Evolutionary conservation across 1,140 invertebrate species (phyloP).

Genomic region (Laupala kohalensis): DNA sequence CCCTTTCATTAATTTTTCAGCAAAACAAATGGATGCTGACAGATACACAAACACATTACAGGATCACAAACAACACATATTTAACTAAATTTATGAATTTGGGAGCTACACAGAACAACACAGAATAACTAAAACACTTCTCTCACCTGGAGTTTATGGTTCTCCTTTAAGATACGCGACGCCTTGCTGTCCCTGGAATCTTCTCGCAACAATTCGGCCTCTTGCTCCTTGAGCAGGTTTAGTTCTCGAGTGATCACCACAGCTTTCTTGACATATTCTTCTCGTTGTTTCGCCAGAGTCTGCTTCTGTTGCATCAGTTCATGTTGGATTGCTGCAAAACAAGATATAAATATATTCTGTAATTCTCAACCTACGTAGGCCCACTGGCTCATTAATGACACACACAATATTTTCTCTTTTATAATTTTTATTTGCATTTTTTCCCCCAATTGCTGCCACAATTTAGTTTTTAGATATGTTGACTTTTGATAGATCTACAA

Average conservation of each 20-base stretch:
- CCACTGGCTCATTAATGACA: too few relatives aligned
- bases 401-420: too few relatives aligned
- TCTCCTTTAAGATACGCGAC: conserved; percentile 58
- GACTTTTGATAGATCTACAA: too few relatives aligned
- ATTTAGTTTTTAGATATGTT: too few relatives aligned
- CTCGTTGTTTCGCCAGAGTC: conserved; percentile 57
- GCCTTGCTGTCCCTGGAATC: conserved; percentile 39
- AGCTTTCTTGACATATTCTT: conserved; percentile 61
- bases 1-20: too few relatives aligned
- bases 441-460: too few relatives aligned
- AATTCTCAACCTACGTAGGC: too few relatives aligned
- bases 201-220: conserved; percentile 53
- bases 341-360: too few relatives aligned
- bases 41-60: too few relatives aligned
- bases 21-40: too few relatives aligned
- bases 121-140: background rate
- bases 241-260: conserved; percentile 55
- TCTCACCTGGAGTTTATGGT: conserved; percentile 66
- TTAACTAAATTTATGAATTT: background rate
- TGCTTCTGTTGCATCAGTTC: conserved; percentile 68
- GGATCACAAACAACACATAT: too few relatives aligned
- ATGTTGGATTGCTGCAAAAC: conserved; percentile 57
- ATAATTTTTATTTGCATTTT: too few relatives aligned
- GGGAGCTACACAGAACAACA: background rate
- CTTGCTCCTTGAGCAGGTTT: conserved; percentile 59